These are phyloP conservation scores for Enhydra lutris DNA, from an alignment of 2,113 vertebrate genomes.

Conservation along the genomic window DNA sequence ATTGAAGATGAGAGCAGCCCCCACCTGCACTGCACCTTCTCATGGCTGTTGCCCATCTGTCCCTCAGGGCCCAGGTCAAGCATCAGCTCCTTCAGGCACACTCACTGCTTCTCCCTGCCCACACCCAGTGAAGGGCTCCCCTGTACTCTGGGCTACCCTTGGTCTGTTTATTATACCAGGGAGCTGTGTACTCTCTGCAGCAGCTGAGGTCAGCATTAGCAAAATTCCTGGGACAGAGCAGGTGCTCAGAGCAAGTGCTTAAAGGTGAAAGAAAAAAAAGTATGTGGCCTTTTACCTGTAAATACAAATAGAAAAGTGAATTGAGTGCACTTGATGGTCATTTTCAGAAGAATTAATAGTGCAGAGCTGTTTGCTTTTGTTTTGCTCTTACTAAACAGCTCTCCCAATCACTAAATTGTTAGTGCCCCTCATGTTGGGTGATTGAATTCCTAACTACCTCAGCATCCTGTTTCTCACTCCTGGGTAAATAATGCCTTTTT, in stretches of 20 bases:
- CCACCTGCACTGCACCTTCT: accelerated
- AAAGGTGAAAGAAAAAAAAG: background rate
- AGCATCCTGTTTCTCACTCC: background rate
- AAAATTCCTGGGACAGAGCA: background rate
- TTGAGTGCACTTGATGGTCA: background rate
- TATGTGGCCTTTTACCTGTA: background rate
- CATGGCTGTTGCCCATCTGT: too few relatives aligned
- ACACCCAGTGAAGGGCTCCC: background rate
- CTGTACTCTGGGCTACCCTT: too few relatives aligned
- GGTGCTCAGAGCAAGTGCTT: background rate
- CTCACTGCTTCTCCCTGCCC: background rate
- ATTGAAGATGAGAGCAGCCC: background rate
- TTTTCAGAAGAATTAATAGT: background rate
- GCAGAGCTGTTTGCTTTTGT: background rate
- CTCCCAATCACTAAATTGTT: background rate
- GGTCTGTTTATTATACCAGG: accelerated
- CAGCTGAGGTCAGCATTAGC: background rate
- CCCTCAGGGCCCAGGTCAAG: background rate
- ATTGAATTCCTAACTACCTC: background rate
- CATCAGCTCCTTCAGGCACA: background rate
- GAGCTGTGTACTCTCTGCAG: background rate
- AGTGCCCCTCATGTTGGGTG: background rate
- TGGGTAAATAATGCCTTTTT: background rate
- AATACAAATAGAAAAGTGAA: background rate
- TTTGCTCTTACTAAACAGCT: background rate